These are phyloP conservation scores for Sebastes cheni DNA, from an alignment of 2,797 vertebrate genomes.

Conservation along the genomic window DNA sequence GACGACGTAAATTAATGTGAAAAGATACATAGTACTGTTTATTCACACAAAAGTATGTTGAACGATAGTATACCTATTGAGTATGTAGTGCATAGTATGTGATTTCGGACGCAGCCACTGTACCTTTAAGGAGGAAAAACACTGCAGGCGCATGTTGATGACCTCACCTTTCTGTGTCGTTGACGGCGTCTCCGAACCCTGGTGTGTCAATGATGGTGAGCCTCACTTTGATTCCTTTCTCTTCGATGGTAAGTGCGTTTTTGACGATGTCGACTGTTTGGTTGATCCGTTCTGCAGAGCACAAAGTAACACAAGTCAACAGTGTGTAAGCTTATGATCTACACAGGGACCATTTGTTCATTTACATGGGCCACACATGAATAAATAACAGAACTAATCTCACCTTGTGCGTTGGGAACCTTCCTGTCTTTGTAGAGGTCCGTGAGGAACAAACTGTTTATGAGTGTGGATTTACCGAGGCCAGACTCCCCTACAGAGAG, in stretches of 20 bases:
- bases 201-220: conserved; percentile 88
- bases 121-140: background rate
- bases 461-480: conserved; percentile 89
- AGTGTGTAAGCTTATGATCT: background rate
- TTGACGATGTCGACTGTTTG: conserved; percentile 85
- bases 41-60: too few relatives aligned
- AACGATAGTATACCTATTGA: too few relatives aligned
- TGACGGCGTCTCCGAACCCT: conserved; percentile 88
- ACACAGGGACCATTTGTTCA: background rate
- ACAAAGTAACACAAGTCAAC: background rate
- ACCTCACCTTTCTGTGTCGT: conserved; percentile 85
- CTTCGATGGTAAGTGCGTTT: conserved; percentile 85
- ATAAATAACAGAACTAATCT: background rate
- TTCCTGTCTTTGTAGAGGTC: conserved; percentile 84
- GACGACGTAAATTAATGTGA: too few relatives aligned
- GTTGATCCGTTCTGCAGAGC: conserved; percentile 78
- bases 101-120: accelerated
- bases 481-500: conserved; percentile 78
- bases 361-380: background rate
- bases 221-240: conserved; percentile 86
- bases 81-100: too few relatives aligned
- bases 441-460: conserved; percentile 90
- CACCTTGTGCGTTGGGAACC: conserved; percentile 80
- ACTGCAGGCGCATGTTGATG: background rate
- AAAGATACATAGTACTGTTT: too few relatives aligned